Evolutionary conservation across 2,888 invertebrate genomes (phyloP).

Genomic region (Lamproptera curius): DNA sequence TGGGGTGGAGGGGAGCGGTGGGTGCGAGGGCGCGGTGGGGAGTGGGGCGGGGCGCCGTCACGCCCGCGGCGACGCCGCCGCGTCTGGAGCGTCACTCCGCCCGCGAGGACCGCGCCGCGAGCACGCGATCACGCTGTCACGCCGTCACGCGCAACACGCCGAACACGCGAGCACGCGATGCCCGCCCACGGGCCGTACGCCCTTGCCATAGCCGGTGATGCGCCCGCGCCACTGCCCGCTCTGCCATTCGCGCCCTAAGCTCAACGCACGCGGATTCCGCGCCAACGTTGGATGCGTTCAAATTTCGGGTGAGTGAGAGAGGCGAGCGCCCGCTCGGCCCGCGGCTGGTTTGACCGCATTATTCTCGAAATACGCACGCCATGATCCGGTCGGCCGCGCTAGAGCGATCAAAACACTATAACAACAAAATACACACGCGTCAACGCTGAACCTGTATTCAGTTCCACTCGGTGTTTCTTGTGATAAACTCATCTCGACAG

Average conservation of each 20-base stretch:
- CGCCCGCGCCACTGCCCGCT: constrained; percentile 55
- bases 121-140: constrained; percentile 5
- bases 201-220: constrained; percentile 37
- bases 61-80: constrained; percentile 50
- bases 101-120: constrained; percentile 28
- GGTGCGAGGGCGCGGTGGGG: constrained; percentile 32
- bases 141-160: constrained; percentile 22
- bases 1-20: constrained; percentile 32
- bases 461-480: constrained; percentile 21
- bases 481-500: constrained; percentile 22
- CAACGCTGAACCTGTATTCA: constrained; percentile 34
- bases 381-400: constrained; percentile 70
- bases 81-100: constrained; percentile 42
- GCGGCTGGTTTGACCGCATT: constrained; percentile 77
- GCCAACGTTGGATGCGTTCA: constrained; percentile 74
- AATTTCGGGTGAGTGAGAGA: constrained; percentile 77
- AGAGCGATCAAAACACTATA: constrained; percentile 73
- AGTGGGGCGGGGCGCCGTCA: constrained; percentile 29
- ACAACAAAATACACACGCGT: constrained; percentile 55
- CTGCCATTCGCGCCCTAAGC: constrained; percentile 65
- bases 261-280: constrained; percentile 58
- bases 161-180: constrained; percentile 23
- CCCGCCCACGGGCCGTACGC: constrained; percentile 38
- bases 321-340: constrained; percentile 64
- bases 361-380: constrained; percentile 76